Percentiles rank a stretch among this genome's conserved stretches.
phyloP scores from a whole-genome alignment of 2,113 vertebrate genomes.

The Hipposideros armiger region DNA sequence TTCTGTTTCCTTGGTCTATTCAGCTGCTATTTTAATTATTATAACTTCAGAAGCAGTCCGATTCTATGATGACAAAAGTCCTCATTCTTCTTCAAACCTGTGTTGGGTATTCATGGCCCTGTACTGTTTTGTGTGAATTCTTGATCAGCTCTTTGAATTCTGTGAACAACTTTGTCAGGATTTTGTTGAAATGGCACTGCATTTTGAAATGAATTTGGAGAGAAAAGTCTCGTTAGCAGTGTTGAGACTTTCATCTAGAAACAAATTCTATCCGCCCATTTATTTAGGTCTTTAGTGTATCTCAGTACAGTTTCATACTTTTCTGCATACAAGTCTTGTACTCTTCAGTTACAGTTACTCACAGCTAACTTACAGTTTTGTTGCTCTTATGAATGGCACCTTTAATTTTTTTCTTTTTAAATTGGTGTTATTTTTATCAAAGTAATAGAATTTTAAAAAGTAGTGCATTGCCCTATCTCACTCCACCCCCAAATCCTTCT shows the following conservation, averaged over 20 bases:
- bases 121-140: background rate
- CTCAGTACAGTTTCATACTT: background rate
- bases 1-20: background rate
- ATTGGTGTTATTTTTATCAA: slow-evolving; percentile 30
- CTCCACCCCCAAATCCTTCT: background rate
- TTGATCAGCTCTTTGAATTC: background rate
- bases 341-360: background rate
- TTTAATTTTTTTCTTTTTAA: background rate
- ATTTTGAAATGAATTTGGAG: background rate
- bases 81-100: background rate
- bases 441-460: background rate
- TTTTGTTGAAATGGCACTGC: background rate
- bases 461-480: background rate
- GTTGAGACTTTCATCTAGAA: background rate
- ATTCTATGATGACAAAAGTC: background rate
- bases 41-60: background rate
- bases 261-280: background rate
- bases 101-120: background rate
- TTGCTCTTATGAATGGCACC: background rate
- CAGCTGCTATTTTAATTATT: background rate
- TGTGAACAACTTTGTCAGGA: background rate
- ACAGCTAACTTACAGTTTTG: background rate
- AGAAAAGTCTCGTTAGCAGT: background rate
- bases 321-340: background rate
- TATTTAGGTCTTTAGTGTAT: background rate